Evolutionary conservation across 2,888 invertebrate genomes (phyloP).

Genomic region (Schizaphis graminum): DNA sequence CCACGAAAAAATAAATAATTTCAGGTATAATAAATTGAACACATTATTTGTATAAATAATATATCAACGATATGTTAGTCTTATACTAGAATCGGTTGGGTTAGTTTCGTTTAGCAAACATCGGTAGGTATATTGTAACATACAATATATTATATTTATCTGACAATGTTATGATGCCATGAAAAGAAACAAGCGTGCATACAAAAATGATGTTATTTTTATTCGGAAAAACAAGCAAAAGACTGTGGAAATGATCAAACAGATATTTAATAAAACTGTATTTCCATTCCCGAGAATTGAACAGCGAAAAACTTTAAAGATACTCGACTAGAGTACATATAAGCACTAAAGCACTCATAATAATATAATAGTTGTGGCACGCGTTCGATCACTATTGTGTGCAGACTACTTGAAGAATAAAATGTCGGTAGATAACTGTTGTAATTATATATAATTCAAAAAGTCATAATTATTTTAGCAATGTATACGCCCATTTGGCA

Average conservation of each 20-base stretch:
- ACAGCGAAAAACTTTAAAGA: neutral
- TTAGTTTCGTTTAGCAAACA: neutral
- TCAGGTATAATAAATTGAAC: neutral
- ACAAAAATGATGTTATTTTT: neutral
- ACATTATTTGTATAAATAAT: neutral
- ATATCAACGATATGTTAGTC: neutral
- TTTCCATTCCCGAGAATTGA: neutral
- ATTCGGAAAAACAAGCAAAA: neutral
- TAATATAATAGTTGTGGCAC: conserved; percentile 21
- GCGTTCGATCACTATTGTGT: neutral
- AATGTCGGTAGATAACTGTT: conserved; percentile 25
- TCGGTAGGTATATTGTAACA: neutral
- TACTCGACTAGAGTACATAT: conserved; percentile 30
- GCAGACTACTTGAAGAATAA: neutral
- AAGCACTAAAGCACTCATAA: neutral
- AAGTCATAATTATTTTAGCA: conserved; percentile 44
- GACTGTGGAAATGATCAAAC: neutral
- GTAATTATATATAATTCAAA: conserved; percentile 11
- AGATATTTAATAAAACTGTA: neutral
- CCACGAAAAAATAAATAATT: neutral
- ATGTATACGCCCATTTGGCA: neutral
- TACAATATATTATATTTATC: neutral
- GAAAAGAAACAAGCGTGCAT: neutral
- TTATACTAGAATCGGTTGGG: neutral
- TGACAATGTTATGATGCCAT: neutral